Evolutionary conservation across 2,888 invertebrate species (phyloP).

Genomic region (Anoplius nigerrimus): DNA sequence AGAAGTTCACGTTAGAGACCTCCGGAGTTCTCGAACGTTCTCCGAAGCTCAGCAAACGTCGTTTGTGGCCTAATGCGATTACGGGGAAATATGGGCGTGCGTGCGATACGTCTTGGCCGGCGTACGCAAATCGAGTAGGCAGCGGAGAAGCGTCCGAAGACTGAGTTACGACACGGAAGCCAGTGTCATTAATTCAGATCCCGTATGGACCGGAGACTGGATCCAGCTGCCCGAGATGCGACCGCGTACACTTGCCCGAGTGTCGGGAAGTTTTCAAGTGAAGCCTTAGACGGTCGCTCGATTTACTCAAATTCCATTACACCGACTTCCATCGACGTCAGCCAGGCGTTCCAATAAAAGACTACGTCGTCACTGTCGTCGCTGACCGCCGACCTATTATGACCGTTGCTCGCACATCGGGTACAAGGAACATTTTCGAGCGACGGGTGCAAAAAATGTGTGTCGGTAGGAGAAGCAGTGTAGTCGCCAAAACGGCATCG

Average conservation of each 20-base stretch:
- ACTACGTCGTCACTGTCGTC: not conserved
- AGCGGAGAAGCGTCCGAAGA: conserved; percentile 14
- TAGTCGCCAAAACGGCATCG: conserved; percentile 3
- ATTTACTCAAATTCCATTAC: conserved; percentile 4
- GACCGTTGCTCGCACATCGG: not conserved
- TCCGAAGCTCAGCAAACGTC: no score
- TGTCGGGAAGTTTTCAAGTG: conserved; percentile 15
- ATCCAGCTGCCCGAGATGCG: conserved; percentile 26
- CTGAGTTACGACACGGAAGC: conserved; percentile 35
- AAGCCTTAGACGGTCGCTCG: not conserved
- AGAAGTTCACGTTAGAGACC: conserved; percentile 1
- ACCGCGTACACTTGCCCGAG: conserved; percentile 17
- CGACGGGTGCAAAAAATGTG: not conserved
- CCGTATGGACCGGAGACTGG: conserved; percentile 21
- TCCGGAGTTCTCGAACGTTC: no score
- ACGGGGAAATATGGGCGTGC: no score
- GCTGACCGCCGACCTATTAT: not conserved
- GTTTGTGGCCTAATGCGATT: no score
- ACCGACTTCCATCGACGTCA: not conserved
- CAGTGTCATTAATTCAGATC: conserved; percentile 38
- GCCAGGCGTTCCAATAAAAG: not conserved
- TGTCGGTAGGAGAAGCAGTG: not conserved
- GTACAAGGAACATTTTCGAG: not conserved
- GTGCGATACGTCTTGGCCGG: not conserved
- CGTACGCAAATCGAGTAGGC: not conserved